Evolutionary conservation across 2,113 vertebrate genomes (phyloP), one percentile per base, ranked within the genome.

Genomic region (Hiodon alosoides): DNA sequence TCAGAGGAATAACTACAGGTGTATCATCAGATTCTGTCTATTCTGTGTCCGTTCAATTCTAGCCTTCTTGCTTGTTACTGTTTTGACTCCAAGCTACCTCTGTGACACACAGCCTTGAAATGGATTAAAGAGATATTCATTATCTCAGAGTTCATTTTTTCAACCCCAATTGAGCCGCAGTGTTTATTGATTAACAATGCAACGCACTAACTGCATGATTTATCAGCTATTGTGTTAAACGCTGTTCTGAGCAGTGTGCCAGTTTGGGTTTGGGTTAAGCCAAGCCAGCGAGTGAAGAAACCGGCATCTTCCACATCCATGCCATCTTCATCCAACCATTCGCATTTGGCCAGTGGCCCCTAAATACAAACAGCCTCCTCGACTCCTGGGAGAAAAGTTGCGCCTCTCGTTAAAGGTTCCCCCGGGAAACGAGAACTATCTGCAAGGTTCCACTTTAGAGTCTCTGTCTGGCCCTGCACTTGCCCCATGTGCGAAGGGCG

Each of bases 101-200:
- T 4, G 14, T 71, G 14, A 57, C 55, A 5, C 11, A 71, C 4
- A 61, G 8, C 3, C 52, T 53, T 31, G n/a, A 7, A 55, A 7
- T 10, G 3, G 57, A 14, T 10, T 57, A 31, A 67, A 10, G 3
- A 13, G 9, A 69, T 52, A 14, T 69, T 51, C 48, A 16, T 69
- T 51, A 51, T 57, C 55, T 62, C 57, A 31, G 13, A 13, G 31
- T 8, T 17, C 2, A n/a, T 46, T 66, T 77, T 69, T 58, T 66
- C 72, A 52, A 48, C 67, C 50, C 8, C 57, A 31, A 54, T 70
- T 64, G 75, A 76, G 70, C 13, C 77, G 72, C 67, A 46, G 71
- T 70, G 66, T 3, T 73, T 78, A 82, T 83, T 75, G 83, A 85
- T 85, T 83, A 80, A 75, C 76, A 76, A 71, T 71, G 65, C 76